Base-by-base conservation (phyloP, 2,797 vertebrate genomes). In the Hippocampus kuda region DNA sequence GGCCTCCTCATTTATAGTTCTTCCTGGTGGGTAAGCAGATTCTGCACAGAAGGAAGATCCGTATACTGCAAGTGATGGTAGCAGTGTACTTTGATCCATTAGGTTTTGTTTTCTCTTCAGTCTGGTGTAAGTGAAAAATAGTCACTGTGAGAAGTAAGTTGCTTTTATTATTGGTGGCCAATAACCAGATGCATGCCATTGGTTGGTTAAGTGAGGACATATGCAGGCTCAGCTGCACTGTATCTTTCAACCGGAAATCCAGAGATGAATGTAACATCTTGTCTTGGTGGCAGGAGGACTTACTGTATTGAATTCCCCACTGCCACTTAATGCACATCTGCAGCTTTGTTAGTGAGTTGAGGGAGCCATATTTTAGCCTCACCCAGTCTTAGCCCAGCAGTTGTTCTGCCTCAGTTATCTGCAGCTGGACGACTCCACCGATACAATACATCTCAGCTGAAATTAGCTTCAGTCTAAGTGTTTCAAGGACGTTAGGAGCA, bases 191-290 rank as follows among this genome's bases (percentile, higher is more conserved):
- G 49, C 30, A 38, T 51, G n/a, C 18, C 22, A 27, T 30, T 34
- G 48, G 44, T 34, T 69, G 63, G 62, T 77, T 79, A 81, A 83
- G 63, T 67, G 72, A 75, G 69, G 66, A 73, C 81, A 86, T 79
- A 81, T 86, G 75, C 74, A 62, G 69, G 66, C 65, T 68, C 72
- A 72, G 65, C 72, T 72, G 5, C 34, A 48, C 59, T 74, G 72
- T 48, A n/a, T 75, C 56, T 68, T 62, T 79, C 75, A 72, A 67
- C 68, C 59, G 64, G 42, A 71, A 67, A 69, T 72, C 67, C 60
- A 67, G 38, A 76, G 65, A 67, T 72, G 57, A 80, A 77, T 76
- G 67, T 34, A 72, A 77, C 61, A 73, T 82, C 71, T 74, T 76
- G 77, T 83, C 77, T 65, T 48, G 24, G 44, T 48, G 46, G 85